Base-by-base conservation (phyloP, 2,888 invertebrate genomes). In the Sepioteuthis lessoniana region DNA sequence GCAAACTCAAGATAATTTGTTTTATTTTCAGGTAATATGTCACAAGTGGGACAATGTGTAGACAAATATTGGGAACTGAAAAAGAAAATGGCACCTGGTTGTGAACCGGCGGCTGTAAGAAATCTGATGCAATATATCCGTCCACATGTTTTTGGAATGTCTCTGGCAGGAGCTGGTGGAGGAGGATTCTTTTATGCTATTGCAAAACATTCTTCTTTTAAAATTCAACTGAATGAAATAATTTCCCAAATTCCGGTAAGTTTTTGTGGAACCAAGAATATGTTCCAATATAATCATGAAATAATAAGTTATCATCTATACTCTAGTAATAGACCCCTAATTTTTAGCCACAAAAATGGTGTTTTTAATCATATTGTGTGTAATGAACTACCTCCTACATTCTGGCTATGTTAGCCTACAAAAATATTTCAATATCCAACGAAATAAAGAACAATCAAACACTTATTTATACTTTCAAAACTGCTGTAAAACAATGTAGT, bases 161-260 rank as follows among this genome's bases (percentile, higher is more conserved):
- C 96, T 94, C 95, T 97, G 96, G 97, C 97, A 1, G 97, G 97
- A 3, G 97, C 97, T 13, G 97, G 97, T 4, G 97, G 97, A 5
- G 97, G 97, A 0, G 97, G 97, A 21, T 97, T 97, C 95, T 95
- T 97, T 95, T 96, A 97, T 95, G 95, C 97, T 55, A 95, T 97
- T 94, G 96, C 97, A 94, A 96, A 96, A 94, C 95, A 97, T 46
- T 25, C 28, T 16, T 46, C 46, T 38, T n/a, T 92, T 2, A 92
- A 92, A 92, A 31, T 16, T 94, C 94, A 42, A 96, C 91, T 90
- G 28, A 90, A 46, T 90, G 35, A 47, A 91, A 93, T 50, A 55
- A 25, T 92, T 42, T 92, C 47, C 50, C 25, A 60, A 90, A 90
- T 90, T 13, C 38, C 42, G 91, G 91, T 92, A 92, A 42, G 42